A percentile compares a stretch with the other conserved stretches of the same genome.
phyloP scores from a whole-genome alignment of 1,140 invertebrate species.

The Drosophila ficusphila region DNA sequence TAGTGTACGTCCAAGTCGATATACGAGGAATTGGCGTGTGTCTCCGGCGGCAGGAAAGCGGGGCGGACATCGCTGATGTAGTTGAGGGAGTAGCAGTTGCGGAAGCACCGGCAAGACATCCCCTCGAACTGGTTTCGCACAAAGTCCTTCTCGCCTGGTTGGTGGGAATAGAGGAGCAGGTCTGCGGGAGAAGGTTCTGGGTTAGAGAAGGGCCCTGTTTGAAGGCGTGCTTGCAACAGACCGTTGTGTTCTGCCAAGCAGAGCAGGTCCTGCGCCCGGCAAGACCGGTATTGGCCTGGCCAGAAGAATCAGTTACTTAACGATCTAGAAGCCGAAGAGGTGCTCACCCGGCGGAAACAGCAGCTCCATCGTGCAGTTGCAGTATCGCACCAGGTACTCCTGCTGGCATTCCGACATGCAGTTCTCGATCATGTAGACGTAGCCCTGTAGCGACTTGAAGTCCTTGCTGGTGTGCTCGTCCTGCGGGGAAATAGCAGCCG shows the following conservation, averaged over 20 bases:
- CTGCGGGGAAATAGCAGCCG: constrained; percentile 30
- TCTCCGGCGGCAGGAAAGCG: constrained; percentile 67
- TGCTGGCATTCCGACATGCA: constrained; percentile 81
- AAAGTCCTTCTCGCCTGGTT: constrained; percentile 62
- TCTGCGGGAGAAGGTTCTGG: constrained; percentile 22
- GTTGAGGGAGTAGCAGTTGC: constrained; percentile 78
- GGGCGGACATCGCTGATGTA: constrained; percentile 76
- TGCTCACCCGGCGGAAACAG: constrained; percentile 82
- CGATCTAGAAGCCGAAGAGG: constrained; percentile 15
- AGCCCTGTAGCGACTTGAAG: constrained; percentile 67
- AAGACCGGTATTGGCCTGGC: constrained; percentile 67
- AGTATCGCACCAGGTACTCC: constrained; percentile 75
- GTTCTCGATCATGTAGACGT: constrained; percentile 81
- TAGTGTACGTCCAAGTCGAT: constrained; percentile 77
- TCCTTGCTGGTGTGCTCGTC: constrained; percentile 60
- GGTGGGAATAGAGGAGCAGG: constrained; percentile 59
- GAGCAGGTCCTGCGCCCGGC: constrained; percentile 63
- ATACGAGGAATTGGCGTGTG: constrained; percentile 63
- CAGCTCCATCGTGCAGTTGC: constrained; percentile 81
- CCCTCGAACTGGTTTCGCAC: constrained; percentile 63
- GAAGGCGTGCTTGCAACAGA: constrained; percentile 22
- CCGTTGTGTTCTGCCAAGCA: constrained; percentile 75
- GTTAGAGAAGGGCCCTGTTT: neutral
- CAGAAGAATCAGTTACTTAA: constrained; percentile 2
- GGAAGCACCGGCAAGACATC: constrained; percentile 79